phyloP scores from a whole-genome alignment of 2,113 vertebrate genomes.

The Orthochromis indermauri region DNA sequence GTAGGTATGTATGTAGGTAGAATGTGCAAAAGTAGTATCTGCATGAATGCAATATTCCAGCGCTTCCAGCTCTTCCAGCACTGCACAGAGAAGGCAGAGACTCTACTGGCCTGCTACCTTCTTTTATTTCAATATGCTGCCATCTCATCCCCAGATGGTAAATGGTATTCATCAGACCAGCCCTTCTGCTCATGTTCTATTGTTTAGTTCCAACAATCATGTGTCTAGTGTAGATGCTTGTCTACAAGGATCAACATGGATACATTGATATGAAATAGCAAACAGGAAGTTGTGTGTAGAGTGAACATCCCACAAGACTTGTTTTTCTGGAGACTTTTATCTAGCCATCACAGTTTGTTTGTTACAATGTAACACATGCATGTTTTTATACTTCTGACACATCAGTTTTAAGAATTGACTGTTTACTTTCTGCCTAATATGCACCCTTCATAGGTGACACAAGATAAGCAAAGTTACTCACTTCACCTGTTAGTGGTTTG shows the following conservation, averaged over 20 bases:
- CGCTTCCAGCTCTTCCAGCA: not conserved
- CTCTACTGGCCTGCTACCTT: not conserved
- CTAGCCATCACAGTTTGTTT: not conserved
- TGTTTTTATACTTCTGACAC: rapidly evolving
- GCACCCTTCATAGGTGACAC: not conserved
- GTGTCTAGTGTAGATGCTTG: not conserved
- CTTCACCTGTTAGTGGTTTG: not conserved
- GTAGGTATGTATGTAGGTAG: not conserved
- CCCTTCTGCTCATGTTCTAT: not conserved
- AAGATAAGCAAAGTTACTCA: not conserved
- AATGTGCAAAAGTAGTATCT: not conserved
- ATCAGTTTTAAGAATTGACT: not conserved
- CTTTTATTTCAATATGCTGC: not conserved
- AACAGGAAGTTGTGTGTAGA: not conserved
- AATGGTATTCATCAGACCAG: not conserved
- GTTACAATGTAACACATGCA: not conserved
- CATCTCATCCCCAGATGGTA: not conserved
- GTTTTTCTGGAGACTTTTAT: not conserved
- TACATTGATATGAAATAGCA: not conserved
- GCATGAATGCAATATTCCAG: not conserved
- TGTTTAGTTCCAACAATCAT: not conserved
- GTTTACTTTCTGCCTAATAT: not conserved
- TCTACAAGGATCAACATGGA: not conserved
- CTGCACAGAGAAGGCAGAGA: not conserved
- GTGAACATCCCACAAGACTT: not conserved